Conservation (phyloP, 2,797 vertebrate species). For the Myripristis jacobus region DNA sequence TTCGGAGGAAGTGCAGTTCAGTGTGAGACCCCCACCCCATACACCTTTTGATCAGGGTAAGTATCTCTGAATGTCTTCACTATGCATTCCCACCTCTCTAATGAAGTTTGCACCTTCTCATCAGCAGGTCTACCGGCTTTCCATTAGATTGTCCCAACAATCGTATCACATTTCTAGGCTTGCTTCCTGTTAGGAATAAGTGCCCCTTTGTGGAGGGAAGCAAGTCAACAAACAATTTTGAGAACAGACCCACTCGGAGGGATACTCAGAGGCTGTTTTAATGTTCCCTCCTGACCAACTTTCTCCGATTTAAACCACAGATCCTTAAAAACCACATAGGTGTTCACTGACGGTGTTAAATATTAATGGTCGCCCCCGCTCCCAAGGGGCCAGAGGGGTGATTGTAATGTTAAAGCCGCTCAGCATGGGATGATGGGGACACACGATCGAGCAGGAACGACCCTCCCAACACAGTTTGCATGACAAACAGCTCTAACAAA, state of each 20-base stretch:
- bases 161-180: conserved; percentile 26
- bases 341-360: conserved; percentile 21
- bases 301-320: conserved; percentile 13
- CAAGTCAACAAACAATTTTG: conserved; percentile 6
- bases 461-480: conserved; percentile 73
- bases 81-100: conserved; percentile 63
- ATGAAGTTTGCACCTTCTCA: conserved; percentile 72
- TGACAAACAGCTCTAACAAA: conserved; percentile 75
- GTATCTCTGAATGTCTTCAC: conserved; percentile 63
- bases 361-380: conserved; percentile 7
- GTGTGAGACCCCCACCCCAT: conserved; percentile 64
- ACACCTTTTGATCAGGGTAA: conserved; percentile 68
- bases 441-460: conserved; percentile 72
- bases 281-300: not conserved
- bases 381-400: conserved; percentile 43
- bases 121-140: conserved; percentile 37
- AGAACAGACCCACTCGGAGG: no score
- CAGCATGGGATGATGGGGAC: conserved; percentile 78
- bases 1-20: conserved; percentile 43
- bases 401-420: conserved; percentile 82
- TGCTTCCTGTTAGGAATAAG: conserved; percentile 35
- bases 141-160: conserved; percentile 31
- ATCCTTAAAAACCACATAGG: conserved; percentile 1
- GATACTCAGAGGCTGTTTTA: not conserved
- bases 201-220: not conserved